Base-by-base conservation (phyloP, 2,797 vertebrate species). In the Sebastes miniatus region DNA sequence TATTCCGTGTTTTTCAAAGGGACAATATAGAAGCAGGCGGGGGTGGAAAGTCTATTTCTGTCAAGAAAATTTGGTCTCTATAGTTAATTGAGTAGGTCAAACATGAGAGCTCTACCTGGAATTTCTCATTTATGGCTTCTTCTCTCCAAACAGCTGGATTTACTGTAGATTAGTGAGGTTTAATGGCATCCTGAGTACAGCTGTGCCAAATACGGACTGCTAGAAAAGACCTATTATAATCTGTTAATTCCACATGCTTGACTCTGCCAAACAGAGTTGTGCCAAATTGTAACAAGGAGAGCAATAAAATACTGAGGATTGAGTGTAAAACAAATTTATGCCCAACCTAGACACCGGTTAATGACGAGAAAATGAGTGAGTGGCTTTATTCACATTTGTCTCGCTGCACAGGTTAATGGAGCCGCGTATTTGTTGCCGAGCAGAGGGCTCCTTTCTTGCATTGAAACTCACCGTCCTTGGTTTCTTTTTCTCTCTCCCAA, bases 211-310 rank as follows among this genome's bases (percentile, higher is more conserved):
- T 69, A 34, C 29, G 31, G 22, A 70, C 47, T 29, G 61, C 59
- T 76, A 50, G 32, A 81, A 81, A 79, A 68, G 36, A 66, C 67
- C 63, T 63, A 58, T 78, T 74, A 69, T 76, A 85, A 89, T 83
- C 75, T 78, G 52, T 80, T 83, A 78, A 84, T 82, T 89, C 82
- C 63, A 79, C 80, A 58, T 57, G 58, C 27, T 80, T 47, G 25
- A 70, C 68, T 77, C 61, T 80, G 86, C 77, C 85, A 87, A 85
- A 77, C 31, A 43, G 27, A 3, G 10, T 8, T 6, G 29, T 81
- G 69, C 80, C 73, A 82, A 83, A 47, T 29, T 76, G 71, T 68
- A 83, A 68, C 52, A 57, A 79, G 54, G 14, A 54, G 34, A 36
- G 81, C 32, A 5, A 61, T 73, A 80, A 76, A 74, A 76, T 56